phyloP scores from a whole-genome alignment of 2,888 invertebrate genomes.

The Plagodis dolabraria region DNA sequence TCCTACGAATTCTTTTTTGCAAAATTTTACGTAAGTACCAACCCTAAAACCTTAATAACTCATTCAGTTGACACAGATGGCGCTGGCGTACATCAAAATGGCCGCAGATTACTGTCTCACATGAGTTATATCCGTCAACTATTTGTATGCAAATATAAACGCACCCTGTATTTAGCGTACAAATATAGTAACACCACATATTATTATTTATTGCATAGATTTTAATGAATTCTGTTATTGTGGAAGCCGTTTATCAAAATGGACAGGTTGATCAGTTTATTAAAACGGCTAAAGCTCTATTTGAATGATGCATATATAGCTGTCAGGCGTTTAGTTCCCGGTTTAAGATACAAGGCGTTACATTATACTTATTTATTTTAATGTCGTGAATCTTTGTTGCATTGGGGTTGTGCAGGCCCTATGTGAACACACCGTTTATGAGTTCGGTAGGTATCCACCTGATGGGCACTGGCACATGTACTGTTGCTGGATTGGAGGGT shows the following conservation, averaged over 20 bases:
- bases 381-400: too few relatives aligned
- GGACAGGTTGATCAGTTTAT: slow-evolving; percentile 22
- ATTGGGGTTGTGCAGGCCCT: too few relatives aligned
- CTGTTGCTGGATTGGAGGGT: too few relatives aligned
- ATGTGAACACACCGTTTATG: too few relatives aligned
- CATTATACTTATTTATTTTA: too few relatives aligned
- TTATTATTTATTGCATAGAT: slow-evolving; percentile 13
- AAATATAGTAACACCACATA: slow-evolving; percentile 1
- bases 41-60: slow-evolving; percentile 76
- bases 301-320: too few relatives aligned
- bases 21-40: slow-evolving; percentile 34
- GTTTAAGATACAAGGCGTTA: too few relatives aligned
- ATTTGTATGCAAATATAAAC: slow-evolving; percentile 68
- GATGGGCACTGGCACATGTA: too few relatives aligned
- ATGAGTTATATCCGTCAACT: slow-evolving; percentile 79
- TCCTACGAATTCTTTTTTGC: too few relatives aligned
- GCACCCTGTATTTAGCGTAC: slow-evolving; percentile 49
- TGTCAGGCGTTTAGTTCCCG: too few relatives aligned
- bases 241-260: slow-evolving; percentile 16
- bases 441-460: too few relatives aligned
- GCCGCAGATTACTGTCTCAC: slow-evolving; percentile 75
- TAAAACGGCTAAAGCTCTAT: neutral
- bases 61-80: slow-evolving; percentile 83
- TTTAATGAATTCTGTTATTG: slow-evolving; percentile 20
- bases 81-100: slow-evolving; percentile 80